These are phyloP conservation scores for Protosalanx chinensis DNA, from an alignment of 2,797 vertebrate species.

Conservation along the genomic window DNA sequence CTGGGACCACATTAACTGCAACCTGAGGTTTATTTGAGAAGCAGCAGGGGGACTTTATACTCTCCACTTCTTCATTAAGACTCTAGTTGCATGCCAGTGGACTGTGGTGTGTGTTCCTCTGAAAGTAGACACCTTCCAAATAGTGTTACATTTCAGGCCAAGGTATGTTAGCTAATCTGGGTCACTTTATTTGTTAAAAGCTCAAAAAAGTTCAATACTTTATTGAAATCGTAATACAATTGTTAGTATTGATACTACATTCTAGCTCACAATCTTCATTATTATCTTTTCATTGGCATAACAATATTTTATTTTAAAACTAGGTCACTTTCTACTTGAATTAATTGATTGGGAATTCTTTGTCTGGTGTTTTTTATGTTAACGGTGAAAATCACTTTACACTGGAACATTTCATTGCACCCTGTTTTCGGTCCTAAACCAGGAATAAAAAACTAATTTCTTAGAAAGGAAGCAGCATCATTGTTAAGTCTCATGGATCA, in stretches of 20 bases:
- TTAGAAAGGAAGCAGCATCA: constrained; percentile 60
- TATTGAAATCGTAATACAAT: constrained; percentile 41
- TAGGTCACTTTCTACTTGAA: background rate
- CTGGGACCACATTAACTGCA: constrained; percentile 24
- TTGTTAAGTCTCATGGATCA: constrained; percentile 54
- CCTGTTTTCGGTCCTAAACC: constrained; percentile 21
- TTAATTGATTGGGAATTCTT: background rate
- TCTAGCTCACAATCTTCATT: constrained; percentile 19
- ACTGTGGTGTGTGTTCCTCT: constrained; percentile 68
- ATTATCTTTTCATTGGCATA: background rate
- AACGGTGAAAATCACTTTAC: constrained; percentile 18
- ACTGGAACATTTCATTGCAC: constrained; percentile 25
- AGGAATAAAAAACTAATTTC: constrained; percentile 34
- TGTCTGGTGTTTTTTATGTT: constrained; percentile 7
- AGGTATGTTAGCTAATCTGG: constrained; percentile 62
- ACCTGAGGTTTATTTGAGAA: constrained; percentile 44
- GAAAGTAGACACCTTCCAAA: constrained; percentile 73
- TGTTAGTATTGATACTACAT: constrained; percentile 19
- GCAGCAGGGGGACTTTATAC: constrained; percentile 46
- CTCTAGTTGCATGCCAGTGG: constrained; percentile 64
- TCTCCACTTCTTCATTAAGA: constrained; percentile 50
- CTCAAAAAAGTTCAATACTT: no score
- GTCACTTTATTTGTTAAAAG: constrained; percentile 71
- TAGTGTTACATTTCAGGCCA: constrained; percentile 69
- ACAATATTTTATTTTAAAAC: no score